These are phyloP conservation scores for Neotoma lepida DNA, from an alignment of 2,113 vertebrate genomes.

Conservation along the genomic window DNA sequence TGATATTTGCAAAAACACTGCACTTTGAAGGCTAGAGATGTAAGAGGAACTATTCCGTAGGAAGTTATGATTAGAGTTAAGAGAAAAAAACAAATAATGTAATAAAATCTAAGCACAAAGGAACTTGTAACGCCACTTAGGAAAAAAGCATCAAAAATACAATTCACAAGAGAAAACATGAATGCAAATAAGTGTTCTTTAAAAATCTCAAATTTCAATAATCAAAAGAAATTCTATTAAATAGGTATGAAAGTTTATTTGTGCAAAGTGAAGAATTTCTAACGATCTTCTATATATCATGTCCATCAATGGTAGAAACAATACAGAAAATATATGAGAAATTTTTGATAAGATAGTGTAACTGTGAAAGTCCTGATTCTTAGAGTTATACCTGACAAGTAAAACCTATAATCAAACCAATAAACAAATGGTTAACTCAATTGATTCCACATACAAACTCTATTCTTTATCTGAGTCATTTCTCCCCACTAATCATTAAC, in stretches of 20 bases:
- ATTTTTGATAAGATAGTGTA: not conserved
- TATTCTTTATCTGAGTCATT: slow-evolving; percentile 3
- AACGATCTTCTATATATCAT: not conserved
- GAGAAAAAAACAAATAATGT: slow-evolving; percentile 48
- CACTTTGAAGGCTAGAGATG: not conserved
- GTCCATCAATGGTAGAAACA: not conserved
- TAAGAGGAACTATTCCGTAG: not conserved
- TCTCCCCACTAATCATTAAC: not conserved
- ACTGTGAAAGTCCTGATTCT: not conserved
- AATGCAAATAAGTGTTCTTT: not conserved
- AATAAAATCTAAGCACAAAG: slow-evolving; percentile 34
- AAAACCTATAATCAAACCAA: not conserved
- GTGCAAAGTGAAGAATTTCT: not conserved
- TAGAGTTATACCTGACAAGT: not conserved
- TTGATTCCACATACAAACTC: slow-evolving; percentile 10
- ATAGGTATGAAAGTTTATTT: not conserved
- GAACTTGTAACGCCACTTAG: not conserved
- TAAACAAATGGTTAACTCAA: slow-evolving; percentile 12
- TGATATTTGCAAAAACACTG: slow-evolving; percentile 21
- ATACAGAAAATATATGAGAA: not conserved
- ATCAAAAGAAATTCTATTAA: slow-evolving; percentile 18
- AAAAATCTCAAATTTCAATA: not conserved
- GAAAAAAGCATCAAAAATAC: not conserved
- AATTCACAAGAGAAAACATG: slow-evolving; percentile 15
- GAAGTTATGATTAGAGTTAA: not conserved